These are phyloP conservation scores for Aelia acuminata DNA, from an alignment of 2,888 invertebrate genomes.

Conservation along the genomic window DNA sequence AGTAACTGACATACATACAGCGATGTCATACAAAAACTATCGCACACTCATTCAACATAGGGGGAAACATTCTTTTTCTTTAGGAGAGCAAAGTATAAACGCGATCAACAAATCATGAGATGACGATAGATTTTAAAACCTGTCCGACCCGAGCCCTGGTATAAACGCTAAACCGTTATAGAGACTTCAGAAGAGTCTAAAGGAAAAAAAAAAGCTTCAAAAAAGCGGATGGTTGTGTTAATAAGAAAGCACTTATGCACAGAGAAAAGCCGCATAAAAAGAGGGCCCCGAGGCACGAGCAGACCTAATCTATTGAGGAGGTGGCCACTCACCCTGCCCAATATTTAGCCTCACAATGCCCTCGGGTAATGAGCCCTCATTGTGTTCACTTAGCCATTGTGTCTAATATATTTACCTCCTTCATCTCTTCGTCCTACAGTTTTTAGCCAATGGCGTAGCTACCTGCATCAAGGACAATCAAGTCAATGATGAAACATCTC, in stretches of 20 bases:
- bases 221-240: conserved; percentile 29
- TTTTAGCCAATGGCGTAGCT: neutral
- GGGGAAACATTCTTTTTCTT: too few relatives aligned
- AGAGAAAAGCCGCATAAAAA: conserved; percentile 20
- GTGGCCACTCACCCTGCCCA: conserved; percentile 40
- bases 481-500: too few relatives aligned
- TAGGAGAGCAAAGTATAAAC: neutral
- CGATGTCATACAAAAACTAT: neutral
- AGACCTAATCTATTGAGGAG: conserved; percentile 42
- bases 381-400: conserved; percentile 45
- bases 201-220: neutral
- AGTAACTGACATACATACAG: neutral
- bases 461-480: neutral
- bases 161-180: conserved; percentile 11
- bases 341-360: conserved; percentile 27
- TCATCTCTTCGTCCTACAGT: conserved; percentile 12
- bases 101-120: neutral
- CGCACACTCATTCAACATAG: neutral
- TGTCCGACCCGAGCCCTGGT: neutral
- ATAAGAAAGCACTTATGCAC: conserved; percentile 46
- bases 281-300: neutral
- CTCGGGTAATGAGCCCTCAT: neutral
- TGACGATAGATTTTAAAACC: conserved; percentile 2
- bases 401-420: neutral
- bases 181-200: conserved; percentile 1